Evolutionary conservation across 2,888 invertebrate genomes (phyloP), one percentile per base, ranked within the genome.

Genomic region (Cerastis leucographa): DNA sequence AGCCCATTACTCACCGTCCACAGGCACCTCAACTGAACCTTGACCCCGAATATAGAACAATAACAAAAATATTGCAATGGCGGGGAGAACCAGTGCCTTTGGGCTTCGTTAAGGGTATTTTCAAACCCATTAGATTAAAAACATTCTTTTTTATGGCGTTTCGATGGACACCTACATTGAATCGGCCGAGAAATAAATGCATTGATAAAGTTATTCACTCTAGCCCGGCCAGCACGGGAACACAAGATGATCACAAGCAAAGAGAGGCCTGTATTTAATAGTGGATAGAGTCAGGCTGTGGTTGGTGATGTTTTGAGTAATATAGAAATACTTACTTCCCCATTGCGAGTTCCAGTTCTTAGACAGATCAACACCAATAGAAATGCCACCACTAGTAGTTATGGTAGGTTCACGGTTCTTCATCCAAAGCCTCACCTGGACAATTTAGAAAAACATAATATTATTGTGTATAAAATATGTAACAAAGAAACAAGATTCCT

Each of bases 311-410:
- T 19, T 51, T 19, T 25, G 14, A 12, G 19, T 1, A 29, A 51
- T 11, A 44, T 0, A 80, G 40, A 0, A 69, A n/a, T 7, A 0
- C 84, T 87, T 88, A 97, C 97, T 96, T 92, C 97, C 97, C 97
- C 97, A 97, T 85, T 97, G 96, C 69, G 97, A 97, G 81, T 96
- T 97, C 97, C 97, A 98, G 90, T 98, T 98, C 80, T 97, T 97
- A 78, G 97, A 97, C 8, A 97, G 95, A 93, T 98, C 98, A 44
- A 97, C 97, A 22, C 98, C 98, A 62, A 93, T 93, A 70, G 97
- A 96, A 4, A 80, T 75, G 22, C 98, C 98, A 62, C 93, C 92
- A 71, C 97, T 96, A 6, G 81, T 75, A 8, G 89, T 79, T 0
- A 89, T 88, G 0, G 93, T 92, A 1, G 94, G 96, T 70, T 94